These are phyloP conservation scores for Acholoe squamosa DNA, from an alignment of 2,888 invertebrate genomes.

Conservation along the genomic window DNA sequence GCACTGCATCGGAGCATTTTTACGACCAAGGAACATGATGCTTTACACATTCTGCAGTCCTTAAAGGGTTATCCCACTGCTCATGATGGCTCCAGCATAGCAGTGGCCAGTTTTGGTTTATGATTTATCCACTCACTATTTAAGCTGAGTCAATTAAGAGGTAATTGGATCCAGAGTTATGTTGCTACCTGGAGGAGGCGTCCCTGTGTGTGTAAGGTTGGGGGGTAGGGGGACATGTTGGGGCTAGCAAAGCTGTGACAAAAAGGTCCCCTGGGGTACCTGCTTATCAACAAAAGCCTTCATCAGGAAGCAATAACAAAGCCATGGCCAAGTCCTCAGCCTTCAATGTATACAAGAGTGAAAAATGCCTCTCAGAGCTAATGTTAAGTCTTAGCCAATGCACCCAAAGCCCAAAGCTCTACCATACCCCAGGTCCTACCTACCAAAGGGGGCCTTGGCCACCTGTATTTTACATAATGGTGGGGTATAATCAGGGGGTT, in stretches of 20 bases:
- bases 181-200: neutral
- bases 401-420: too few relatives aligned
- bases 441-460: too few relatives aligned
- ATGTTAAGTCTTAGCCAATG: too few relatives aligned
- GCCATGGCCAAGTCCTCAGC: neutral
- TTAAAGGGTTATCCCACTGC: too few relatives aligned
- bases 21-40: too few relatives aligned
- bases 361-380: too few relatives aligned
- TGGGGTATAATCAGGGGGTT: too few relatives aligned
- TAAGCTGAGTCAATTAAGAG: slow-evolving; percentile 6
- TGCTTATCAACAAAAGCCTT: neutral
- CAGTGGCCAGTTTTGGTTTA: neutral
- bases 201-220: too few relatives aligned
- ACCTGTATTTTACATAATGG: too few relatives aligned
- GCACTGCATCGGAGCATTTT: too few relatives aligned
- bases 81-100: neutral
- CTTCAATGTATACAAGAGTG: neutral
- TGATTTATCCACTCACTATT: slow-evolving; percentile 6
- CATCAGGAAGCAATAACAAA: slow-evolving; percentile 4
- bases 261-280: neutral
- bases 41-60: too few relatives aligned
- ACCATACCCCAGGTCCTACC: too few relatives aligned
- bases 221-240: slow-evolving; percentile 16
- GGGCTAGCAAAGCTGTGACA: neutral
- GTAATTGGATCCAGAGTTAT: neutral